A percentile compares a stretch with the other conserved stretches of the same genome.
Evolutionary conservation across 1,140 invertebrate genomes (phyloP).

Genomic region (Araneus ventricosus): DNA sequence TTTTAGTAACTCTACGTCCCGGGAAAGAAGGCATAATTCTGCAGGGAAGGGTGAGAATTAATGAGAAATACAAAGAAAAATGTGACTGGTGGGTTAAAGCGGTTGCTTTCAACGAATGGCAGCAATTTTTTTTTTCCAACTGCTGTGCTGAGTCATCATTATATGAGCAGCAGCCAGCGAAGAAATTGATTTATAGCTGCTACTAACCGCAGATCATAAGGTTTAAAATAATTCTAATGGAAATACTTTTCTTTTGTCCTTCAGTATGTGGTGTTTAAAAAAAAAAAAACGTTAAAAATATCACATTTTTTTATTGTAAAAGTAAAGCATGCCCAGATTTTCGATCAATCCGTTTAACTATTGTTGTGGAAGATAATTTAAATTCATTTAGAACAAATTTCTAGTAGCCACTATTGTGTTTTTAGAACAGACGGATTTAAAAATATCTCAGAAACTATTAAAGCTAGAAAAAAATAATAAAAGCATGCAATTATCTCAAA

Average conservation of each 20-base stretch:
- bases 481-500: too few species aligned
- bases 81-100: background rate
- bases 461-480: too few species aligned
- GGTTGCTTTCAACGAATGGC: background rate
- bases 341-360: too few species aligned
- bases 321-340: too few species aligned
- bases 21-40: background rate
- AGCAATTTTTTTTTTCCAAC: background rate
- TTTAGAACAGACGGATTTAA: too few species aligned
- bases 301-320: too few species aligned
- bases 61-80: background rate
- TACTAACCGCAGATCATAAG: background rate
- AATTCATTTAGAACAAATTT: too few species aligned
- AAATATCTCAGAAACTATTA: too few species aligned
- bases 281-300: too few species aligned
- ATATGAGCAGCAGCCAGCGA: background rate
- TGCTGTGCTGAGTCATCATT: background rate
- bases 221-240: slow-evolving; percentile 3
- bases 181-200: background rate
- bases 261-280: background rate
- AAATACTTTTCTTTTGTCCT: background rate
- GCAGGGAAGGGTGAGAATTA: background rate
- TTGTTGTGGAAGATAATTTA: too few species aligned
- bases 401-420: too few species aligned
- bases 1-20: background rate